Base-by-base conservation (phyloP, 1,140 invertebrate genomes). In the Eumeta japonica region DNA sequence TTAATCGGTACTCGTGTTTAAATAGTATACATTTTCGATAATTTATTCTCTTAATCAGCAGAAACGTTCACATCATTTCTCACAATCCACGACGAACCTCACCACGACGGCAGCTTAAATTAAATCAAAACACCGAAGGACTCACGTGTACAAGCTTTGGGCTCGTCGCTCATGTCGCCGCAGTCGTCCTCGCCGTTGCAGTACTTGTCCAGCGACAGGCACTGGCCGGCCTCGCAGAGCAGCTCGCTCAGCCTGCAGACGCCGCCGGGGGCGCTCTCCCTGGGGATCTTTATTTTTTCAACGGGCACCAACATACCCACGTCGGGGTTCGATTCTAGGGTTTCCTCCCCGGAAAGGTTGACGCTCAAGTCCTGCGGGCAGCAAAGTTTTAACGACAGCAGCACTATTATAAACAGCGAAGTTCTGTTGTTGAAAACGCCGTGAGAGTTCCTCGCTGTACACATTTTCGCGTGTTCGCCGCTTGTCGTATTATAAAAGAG, bases 181-280 rank as follows among this genome's bases (percentile, higher is more conserved):
- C 88, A 91, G 63, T 91, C 87, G 50, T 87, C 81, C 39, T 83
- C 78, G 3, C 88, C 87, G 58, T 91, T 87, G 63, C 88, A 90
- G 66, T 80, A 89, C 49, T 83, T 83, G 64, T 89, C 86, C 52
- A 85, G 74, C 4, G 83, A 80, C 45, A 90, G 79, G 67, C 88
- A 91, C 47, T 82, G 79, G 20, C 83, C 83, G 17, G 83, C 84
- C 49, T 81, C 80, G 65, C 86, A 89, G 37, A 76, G 75, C 59
- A 86, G 87, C 68, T 93, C 88, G 55, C 86, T 89, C 46, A 88
- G 77, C 43, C 83, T 83, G 68, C 89, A 92, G 30, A 64, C 56
- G 35, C 45, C 56, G 3, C 32, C 44, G 5, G 9, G 14, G 12
- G 39, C 50, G n/a, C 39, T 42, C 28, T 61, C 59, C 16, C 55